phyloP scores from a whole-genome alignment of 2,888 invertebrate genomes.

The Anagyrus pseudococci region DNA sequence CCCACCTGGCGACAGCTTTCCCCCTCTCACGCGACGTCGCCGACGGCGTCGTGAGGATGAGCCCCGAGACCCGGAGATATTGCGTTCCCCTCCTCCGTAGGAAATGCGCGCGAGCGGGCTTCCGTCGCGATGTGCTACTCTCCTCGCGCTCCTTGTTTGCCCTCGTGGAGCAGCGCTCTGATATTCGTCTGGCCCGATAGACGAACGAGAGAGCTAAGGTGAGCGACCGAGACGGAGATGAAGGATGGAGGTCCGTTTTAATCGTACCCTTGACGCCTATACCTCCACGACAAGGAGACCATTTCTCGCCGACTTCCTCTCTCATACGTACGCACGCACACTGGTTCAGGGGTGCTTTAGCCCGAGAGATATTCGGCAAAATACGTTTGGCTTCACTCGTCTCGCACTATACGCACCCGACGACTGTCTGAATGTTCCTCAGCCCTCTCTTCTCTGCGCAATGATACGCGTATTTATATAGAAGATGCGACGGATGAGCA shows the following conservation, averaged over 20 bases:
- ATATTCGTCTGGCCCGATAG: conserved; percentile 9
- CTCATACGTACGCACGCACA: not conserved
- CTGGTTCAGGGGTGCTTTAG: no score
- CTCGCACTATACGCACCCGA: no score
- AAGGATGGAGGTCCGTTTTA: conserved; percentile 20
- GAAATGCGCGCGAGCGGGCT: conserved; percentile 52
- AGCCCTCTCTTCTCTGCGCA: no score
- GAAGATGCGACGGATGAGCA: no score
- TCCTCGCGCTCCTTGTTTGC: conserved; percentile 38
- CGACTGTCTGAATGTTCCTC: no score
- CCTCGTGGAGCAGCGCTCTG: not conserved
- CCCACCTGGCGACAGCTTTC: conserved; percentile 41
- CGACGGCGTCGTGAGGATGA: conserved; percentile 42
- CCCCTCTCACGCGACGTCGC: no score
- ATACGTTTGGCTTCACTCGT: no score
- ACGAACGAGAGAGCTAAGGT: no score
- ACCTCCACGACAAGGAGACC: not conserved
- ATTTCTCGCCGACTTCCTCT: not conserved
- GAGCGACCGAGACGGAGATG: no score
- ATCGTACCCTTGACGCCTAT: conserved; percentile 19
- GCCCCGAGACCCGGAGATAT: conserved; percentile 45
- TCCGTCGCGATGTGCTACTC: no score
- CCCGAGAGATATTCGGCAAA: no score
- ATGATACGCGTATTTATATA: no score
- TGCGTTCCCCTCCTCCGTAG: conserved; percentile 37